Percentiles rank a stretch among this genome's conserved stretches.
Conservation (phyloP, 2,888 invertebrate genomes). For the Lobophora halterata region DNA sequence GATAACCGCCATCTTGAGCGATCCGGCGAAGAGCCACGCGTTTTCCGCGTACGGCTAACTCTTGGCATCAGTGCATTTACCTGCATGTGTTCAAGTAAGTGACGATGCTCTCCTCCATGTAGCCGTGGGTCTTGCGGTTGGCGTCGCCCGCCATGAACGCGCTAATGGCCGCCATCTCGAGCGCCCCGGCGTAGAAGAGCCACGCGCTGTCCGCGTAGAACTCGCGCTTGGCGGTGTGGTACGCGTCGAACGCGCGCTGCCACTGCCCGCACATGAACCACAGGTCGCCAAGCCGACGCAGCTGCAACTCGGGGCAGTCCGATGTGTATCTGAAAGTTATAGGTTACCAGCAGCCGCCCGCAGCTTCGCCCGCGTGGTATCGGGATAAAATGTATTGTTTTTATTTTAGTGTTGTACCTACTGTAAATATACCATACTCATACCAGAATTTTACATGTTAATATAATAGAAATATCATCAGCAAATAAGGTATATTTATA, state of each 20-base stretch:
- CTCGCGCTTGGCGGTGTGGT: constrained; percentile 98
- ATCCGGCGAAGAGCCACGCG: too few species aligned
- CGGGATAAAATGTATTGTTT: too few species aligned
- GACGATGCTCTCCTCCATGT: constrained; percentile 96
- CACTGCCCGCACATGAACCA: constrained; percentile 98
- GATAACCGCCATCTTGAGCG: too few species aligned
- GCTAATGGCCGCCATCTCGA: constrained; percentile 97
- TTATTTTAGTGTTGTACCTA: too few species aligned
- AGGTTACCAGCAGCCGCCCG: too few species aligned
- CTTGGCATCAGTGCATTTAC: too few species aligned
- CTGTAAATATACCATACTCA: too few species aligned
- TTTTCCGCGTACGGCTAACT: too few species aligned
- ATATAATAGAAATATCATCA: too few species aligned
- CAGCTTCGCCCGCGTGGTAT: too few species aligned
- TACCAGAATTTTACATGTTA: too few species aligned
- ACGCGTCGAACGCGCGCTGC: constrained; percentile 94
- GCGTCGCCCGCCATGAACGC: constrained; percentile 93
- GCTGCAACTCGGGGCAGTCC: constrained; percentile 95
- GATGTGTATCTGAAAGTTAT: constrained; percentile 84
- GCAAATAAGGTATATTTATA: too few species aligned
- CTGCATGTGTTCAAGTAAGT: constrained; percentile 95
- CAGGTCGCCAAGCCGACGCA: constrained; percentile 95
- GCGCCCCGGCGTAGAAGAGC: constrained; percentile 97
- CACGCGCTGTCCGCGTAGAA: constrained; percentile 98
- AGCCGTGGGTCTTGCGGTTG: constrained; percentile 89